Evolutionary conservation across 2,888 invertebrate genomes (phyloP), one percentile per base, ranked within the genome.

Genomic region (Ochropleura leucogaster): DNA sequence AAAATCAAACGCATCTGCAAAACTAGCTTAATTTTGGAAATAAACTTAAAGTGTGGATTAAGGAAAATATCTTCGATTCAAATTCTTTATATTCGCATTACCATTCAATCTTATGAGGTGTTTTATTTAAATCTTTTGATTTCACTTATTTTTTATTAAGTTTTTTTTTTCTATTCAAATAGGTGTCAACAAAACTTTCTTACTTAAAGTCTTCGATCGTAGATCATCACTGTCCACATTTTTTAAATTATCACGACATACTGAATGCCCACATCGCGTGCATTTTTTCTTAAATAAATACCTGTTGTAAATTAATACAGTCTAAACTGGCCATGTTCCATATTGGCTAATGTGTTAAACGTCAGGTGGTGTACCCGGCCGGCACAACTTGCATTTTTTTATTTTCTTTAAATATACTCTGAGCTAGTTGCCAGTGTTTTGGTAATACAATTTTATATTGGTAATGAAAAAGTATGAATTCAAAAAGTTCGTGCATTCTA

Each of bases 271-370:
- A 42, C 63, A 76, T 71, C 65, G 46, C 51, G 62, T 71, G 40
- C 62, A 74, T 66, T 72, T 62, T 44, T 55, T 30, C 55, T 88
- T 89, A 89, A 90, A 89, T 87, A 66, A 90, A 90, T 92, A 90
- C 90, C 83, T 85, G 90, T 90, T 92, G 93, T 92, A 94, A 94
- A 90, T 89, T 93, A 94, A 93, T 93, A 94, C 91, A 82, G 84
- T 89, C 90, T 92, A 90, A 92, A 91, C 89, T 88, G 80, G 89
- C 91, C 91, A 86, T 87, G 92, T 92, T 92, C 91, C 88, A 85
- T 89, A 89, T 87, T 90, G 71, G 76, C 89, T 89, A 90, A 90
- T 85, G 88, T 86, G 75, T 77, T 72, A 75, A 87, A 93, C 89
- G 93, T 94, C 94, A 95, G 95, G 90, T 94, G 95, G 91, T 80